Base-by-base conservation (phyloP, 2,888 invertebrate genomes). In the Andrena marginata region DNA sequence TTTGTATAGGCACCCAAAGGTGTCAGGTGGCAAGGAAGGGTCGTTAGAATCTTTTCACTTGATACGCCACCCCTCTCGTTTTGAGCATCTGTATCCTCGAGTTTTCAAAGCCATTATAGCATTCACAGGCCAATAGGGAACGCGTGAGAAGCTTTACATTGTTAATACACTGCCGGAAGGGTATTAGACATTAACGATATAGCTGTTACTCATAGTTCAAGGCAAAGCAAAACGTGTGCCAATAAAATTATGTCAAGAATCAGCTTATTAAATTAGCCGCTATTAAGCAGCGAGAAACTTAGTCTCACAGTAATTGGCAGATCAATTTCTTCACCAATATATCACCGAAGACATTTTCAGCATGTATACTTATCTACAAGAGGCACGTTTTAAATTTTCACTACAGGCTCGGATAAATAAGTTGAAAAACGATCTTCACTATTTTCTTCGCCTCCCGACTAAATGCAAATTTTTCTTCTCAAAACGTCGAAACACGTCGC, bases 11-110 rank as follows among this genome's bases (percentile, higher is more conserved):
- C 31, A 51, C 29, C 54, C 16, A 51, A 54, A 49, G 35, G 72
- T 79, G 64, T 72, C 87, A 86, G 87, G 80, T 86, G 87, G 68
- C 73, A 80, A 75, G 70, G 70, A 80, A 68, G 67, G 72, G 64
- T 85, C 80, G 80, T 87, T 86, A 86, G 67, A 56, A 82, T 65
- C 74, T 79, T 75, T 82, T 65, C 72, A 71, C 67, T 63, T 65
- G 72, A 74, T 63, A 63, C 59, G 51, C n/a, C 48, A 5, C 23
- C 23, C 56, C 33, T 48, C 68, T 48, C 42, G 59, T 16, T 80
- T 75, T 51, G 48, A 71, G 76, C 87, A 87, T 85, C 87, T 87
- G 87, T 72, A 85, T 60, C 81, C 69, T 62, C 59, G 63, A 70
- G 59, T 70, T 76, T 77, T 26, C 51, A 42, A 62, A 67, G 54